Evolutionary conservation across 2,888 invertebrate genomes (phyloP).

Genomic region (Aethes cnicana): DNA sequence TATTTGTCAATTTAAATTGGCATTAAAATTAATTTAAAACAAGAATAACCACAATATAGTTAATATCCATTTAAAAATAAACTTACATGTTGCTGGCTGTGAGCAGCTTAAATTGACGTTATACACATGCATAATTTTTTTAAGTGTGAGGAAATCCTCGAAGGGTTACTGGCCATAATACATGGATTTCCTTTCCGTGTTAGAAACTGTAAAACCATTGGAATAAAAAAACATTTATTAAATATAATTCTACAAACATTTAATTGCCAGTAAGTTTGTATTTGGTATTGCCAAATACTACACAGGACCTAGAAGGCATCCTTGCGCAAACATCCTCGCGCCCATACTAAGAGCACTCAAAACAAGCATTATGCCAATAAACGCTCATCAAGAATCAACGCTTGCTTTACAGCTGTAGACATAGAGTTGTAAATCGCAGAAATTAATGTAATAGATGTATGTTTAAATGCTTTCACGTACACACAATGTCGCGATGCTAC

Average conservation of each 20-base stretch:
- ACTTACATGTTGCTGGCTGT: no score
- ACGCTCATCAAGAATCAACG: constrained; percentile 1
- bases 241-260: constrained; percentile 29
- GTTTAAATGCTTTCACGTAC: constrained; percentile 47
- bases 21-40: neutral
- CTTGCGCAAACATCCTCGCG: constrained; percentile 52
- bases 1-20: no score
- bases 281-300: constrained; percentile 50
- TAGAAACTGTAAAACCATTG: no score
- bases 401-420: constrained; percentile 13
- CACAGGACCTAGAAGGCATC: constrained; percentile 53
- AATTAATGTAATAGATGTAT: constrained; percentile 22
- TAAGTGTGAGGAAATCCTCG: no score
- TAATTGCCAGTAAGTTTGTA: constrained; percentile 31
- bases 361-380: constrained; percentile 35
- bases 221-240: no score
- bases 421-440: constrained; percentile 28
- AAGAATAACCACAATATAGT: constrained; percentile 9
- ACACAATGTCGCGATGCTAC: constrained; percentile 53
- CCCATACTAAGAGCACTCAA: constrained; percentile 48
- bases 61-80: no score
- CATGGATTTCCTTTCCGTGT: no score
- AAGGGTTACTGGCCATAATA: no score
- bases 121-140: no score
- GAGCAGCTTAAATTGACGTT: no score